These are phyloP conservation scores for Bursaphelenchus mucronatus DNA, from an alignment of 1,140 invertebrate genomes.

Conservation along the genomic window DNA sequence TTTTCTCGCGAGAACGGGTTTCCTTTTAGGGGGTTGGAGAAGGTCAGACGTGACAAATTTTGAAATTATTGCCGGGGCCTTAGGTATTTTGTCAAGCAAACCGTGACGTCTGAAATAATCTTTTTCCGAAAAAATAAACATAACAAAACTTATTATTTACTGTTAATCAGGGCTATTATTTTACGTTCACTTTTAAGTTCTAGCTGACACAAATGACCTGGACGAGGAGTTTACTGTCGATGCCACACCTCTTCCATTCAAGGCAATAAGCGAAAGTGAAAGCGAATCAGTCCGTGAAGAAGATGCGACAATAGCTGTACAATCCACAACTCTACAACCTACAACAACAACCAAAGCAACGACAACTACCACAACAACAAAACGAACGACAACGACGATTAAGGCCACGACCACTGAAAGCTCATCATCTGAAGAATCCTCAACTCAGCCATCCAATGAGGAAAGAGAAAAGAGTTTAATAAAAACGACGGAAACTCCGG, in stretches of 20 bases:
- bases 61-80: no score
- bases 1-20: no score
- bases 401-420: conserved; percentile 1
- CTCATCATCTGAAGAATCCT: neutral
- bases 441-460: neutral
- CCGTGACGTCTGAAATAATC: no score
- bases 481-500: conserved; percentile 4
- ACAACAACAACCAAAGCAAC: neutral
- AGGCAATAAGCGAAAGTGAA: neutral
- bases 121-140: no score
- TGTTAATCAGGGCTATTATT: no score
- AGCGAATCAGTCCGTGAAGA: neutral
- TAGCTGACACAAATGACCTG: conserved; percentile 16
- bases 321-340: conserved; percentile 1
- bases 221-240: conserved; percentile 8
- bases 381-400: neutral
- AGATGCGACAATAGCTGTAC: neutral
- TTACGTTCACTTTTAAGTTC: neutral
- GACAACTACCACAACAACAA: conserved; percentile 9
- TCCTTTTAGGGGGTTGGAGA: no score
- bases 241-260: conserved; percentile 1
- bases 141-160: no score
- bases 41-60: no score
- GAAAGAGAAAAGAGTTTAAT: neutral
- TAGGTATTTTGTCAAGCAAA: no score